These are phyloP conservation scores for Charaxes varanes DNA, from an alignment of 1,140 invertebrate species.

Conservation along the genomic window DNA sequence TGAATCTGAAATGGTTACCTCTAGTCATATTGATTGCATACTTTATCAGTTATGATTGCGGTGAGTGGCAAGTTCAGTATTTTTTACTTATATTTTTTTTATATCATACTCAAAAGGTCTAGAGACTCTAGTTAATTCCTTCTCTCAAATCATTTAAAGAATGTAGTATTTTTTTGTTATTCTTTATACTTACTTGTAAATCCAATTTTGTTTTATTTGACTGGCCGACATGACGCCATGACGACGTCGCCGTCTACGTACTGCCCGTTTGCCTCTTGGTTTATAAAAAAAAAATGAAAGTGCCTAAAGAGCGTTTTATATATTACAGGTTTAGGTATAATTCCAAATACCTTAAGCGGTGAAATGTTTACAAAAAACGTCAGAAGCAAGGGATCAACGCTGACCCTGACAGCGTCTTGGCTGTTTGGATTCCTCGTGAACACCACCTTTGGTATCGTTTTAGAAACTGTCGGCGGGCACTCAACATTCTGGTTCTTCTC, in stretches of 20 bases:
- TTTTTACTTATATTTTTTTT: not conserved
- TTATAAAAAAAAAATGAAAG: too few relatives aligned
- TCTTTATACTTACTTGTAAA: too few relatives aligned
- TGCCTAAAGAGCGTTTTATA: too few relatives aligned
- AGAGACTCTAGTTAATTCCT: not conserved
- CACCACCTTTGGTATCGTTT: slow-evolving; percentile 53
- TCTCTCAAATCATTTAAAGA: too few relatives aligned
- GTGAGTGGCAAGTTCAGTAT: slow-evolving; percentile 13
- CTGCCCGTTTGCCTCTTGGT: too few relatives aligned
- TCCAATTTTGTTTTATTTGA: too few relatives aligned
- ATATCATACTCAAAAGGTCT: not conserved
- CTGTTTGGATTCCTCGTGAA: slow-evolving; percentile 47
- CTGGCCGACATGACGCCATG: too few relatives aligned
- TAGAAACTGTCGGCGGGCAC: slow-evolving; percentile 76
- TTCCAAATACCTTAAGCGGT: slow-evolving; percentile 11
- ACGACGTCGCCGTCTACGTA: too few relatives aligned
- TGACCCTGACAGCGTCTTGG: slow-evolving; percentile 14
- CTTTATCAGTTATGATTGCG: slow-evolving; percentile 22
- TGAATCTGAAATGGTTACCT: slow-evolving; percentile 27
- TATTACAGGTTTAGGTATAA: slow-evolving; percentile 17
- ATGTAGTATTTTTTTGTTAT: not conserved
- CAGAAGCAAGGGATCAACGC: slow-evolving; percentile 12
- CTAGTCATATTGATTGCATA: slow-evolving; percentile 21
- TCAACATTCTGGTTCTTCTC: slow-evolving; percentile 36
- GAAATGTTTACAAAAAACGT: slow-evolving; percentile 18